Evolutionary conservation across 1,140 invertebrate genomes (phyloP).

Genomic region (Ceratoteleas bidentatus): DNA sequence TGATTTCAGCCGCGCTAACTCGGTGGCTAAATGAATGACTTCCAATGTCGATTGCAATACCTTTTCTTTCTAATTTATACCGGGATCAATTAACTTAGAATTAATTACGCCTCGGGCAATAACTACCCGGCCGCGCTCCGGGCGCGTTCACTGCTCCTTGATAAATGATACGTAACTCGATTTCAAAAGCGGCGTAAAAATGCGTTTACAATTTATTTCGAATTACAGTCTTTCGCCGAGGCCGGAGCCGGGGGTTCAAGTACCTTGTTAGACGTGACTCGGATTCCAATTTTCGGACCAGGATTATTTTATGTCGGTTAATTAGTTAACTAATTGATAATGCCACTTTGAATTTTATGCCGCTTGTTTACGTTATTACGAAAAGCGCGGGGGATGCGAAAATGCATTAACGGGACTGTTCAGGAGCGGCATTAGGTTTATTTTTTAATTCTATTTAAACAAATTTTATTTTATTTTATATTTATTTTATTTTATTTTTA

Average conservation of each 20-base stretch:
- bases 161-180: slow-evolving; percentile 50
- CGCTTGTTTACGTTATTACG: no score
- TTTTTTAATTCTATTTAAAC: no score
- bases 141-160: slow-evolving; percentile 36
- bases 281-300: no score
- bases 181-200: slow-evolving; percentile 39
- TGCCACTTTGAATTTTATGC: no score
- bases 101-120: slow-evolving; percentile 57
- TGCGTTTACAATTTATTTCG: slow-evolving; percentile 38
- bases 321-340: background rate
- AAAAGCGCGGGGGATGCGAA: no score
- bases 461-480: no score
- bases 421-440: no score
- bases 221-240: slow-evolving; percentile 18
- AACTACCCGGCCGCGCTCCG: slow-evolving; percentile 29
- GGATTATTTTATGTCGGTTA: background rate
- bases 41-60: slow-evolving; percentile 62
- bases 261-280: background rate
- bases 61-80: slow-evolving; percentile 64
- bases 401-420: no score
- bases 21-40: slow-evolving; percentile 61
- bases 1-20: slow-evolving; percentile 52
- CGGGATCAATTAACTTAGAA: slow-evolving; percentile 63
- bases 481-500: no score
- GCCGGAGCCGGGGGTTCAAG: background rate